Base-by-base conservation (phyloP, 2,888 invertebrate species). In the Oxyteleia sp. region DNA sequence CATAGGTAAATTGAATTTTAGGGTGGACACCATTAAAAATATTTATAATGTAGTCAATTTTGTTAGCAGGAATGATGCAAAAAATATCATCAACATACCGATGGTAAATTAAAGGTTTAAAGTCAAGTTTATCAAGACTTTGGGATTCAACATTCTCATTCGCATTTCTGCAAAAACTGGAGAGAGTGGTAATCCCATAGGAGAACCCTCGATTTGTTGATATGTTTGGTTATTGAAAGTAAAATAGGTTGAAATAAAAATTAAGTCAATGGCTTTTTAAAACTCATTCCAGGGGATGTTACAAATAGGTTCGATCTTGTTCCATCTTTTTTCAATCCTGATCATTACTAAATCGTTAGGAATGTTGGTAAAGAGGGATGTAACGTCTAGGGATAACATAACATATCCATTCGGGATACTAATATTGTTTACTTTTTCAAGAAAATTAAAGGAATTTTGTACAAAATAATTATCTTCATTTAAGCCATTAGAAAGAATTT, bases 101-200 rank as follows among this genome's bases (percentile, higher is more conserved):
- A 5, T 47, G 32, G 7, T 64, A 64, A 1, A 8, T 35, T 10
- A 23, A 13, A 11, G 38, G 35, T 11, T 38, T 5, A 4, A 63
- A 76, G 10, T 64, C 43, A 1, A 64, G 15, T 1, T 8, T 8
- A 8, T 55, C 16, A 0, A 85, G 11, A 16, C 69, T 45, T 13
- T 32, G 1, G 4, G 53, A 32, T 66, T 84, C 85, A 3, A 87
- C 23, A 5, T 64, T 84, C 84, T 85, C 87, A 69, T 75, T 18
- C 13, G 87, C 2, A 51, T 16, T 11, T 66, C 51, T 15, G 38
- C 49, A 41, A 66, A 51, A 10, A 66, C 16, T 3, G 86, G 86
- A 13, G 84, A 85, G 10, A 87, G 41, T 0, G 87, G 85, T 2
- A 80, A 84, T 5, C 86, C 86, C 86, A 87, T 87, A 0, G 85